A percentile compares a stretch with the other conserved stretches of the same genome.
Evolutionary conservation across 2,113 vertebrate species (phyloP).

Genomic region (Saguinus midas): DNA sequence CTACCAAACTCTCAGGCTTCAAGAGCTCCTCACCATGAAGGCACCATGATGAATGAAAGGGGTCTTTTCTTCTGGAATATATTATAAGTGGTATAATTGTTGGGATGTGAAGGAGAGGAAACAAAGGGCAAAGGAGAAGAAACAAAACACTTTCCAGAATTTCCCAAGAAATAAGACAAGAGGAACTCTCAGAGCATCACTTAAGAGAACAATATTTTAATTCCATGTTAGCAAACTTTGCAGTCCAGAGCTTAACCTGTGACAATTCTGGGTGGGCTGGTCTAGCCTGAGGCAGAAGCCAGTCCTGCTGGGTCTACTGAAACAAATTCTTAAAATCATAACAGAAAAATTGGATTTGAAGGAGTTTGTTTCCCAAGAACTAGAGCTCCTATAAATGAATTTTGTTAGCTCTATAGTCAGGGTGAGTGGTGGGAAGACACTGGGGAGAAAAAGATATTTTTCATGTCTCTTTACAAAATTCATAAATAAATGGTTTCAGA

Average conservation of each 20-base stretch:
- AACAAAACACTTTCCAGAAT: neutral
- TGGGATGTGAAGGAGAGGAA: constrained; percentile 74
- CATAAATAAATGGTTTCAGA: neutral
- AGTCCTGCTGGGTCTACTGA: neutral
- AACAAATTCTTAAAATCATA: neutral
- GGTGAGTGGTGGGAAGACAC: neutral
- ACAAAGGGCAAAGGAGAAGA: neutral
- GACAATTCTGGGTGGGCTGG: constrained; percentile 69
- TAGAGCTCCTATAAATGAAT: neutral
- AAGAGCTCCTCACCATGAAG: constrained; percentile 39
- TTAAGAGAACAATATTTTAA: constrained; percentile 76
- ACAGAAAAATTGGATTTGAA: neutral
- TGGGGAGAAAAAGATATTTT: neutral
- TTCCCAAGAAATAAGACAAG: constrained; percentile 77
- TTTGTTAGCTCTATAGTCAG: neutral
- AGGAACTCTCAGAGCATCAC: constrained; percentile 67
- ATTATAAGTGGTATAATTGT: constrained; percentile 77
- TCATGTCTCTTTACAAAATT: neutral
- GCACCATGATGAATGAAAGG: constrained; percentile 63
- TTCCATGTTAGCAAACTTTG: constrained; percentile 68
- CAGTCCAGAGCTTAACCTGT: constrained; percentile 74
- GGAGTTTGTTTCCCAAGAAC: neutral
- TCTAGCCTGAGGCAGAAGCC: constrained; percentile 57
- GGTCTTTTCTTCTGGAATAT: constrained; percentile 77
- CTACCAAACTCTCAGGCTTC: neutral